These are phyloP conservation scores for Apogon talboti DNA, from an alignment of 2,797 vertebrate species.

Conservation along the genomic window DNA sequence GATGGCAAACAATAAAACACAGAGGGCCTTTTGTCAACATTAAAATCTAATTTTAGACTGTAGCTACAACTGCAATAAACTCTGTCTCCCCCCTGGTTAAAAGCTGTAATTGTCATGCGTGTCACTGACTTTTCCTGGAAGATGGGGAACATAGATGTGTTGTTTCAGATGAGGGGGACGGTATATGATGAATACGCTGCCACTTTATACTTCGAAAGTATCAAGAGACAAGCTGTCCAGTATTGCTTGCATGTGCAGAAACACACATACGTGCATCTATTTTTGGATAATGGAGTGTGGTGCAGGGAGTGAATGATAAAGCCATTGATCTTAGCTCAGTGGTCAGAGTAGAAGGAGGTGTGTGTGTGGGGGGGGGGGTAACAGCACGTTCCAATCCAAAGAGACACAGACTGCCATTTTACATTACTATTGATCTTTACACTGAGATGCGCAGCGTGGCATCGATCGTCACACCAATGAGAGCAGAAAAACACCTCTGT, in stretches of 20 bases:
- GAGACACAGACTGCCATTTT: conserved; percentile 74
- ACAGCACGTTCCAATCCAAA: conserved; percentile 54
- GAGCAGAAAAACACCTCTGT: conserved; percentile 42
- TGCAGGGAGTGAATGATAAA: conserved; percentile 63
- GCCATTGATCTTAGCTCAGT: conserved; percentile 59
- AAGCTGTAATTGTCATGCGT: conserved; percentile 23
- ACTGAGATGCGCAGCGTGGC: conserved; percentile 47
- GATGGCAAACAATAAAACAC: conserved; percentile 60
- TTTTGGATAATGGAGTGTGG: conserved; percentile 53
- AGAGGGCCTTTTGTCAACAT: conserved; percentile 61
- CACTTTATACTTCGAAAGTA: conserved; percentile 34
- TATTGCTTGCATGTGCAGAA: conserved; percentile 35
- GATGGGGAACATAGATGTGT: conserved; percentile 24
- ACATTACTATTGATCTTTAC: conserved; percentile 78
- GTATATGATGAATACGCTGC: conserved; percentile 39
- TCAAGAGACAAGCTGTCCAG: conserved; percentile 19
- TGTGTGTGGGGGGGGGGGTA: too few relatives aligned
- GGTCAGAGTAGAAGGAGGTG: conserved; percentile 48
- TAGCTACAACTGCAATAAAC: conserved; percentile 24
- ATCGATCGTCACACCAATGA: conserved; percentile 72
- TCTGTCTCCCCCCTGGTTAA: conserved; percentile 18
- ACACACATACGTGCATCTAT: conserved; percentile 44
- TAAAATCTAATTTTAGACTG: conserved; percentile 56
- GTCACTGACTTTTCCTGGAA: conserved; percentile 25
- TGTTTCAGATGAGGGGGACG: conserved; percentile 32